Evolutionary conservation across 2,797 vertebrate genomes (phyloP), one percentile per base, ranked within the genome.

Genomic region (Neomorphus geoffroyi): DNA sequence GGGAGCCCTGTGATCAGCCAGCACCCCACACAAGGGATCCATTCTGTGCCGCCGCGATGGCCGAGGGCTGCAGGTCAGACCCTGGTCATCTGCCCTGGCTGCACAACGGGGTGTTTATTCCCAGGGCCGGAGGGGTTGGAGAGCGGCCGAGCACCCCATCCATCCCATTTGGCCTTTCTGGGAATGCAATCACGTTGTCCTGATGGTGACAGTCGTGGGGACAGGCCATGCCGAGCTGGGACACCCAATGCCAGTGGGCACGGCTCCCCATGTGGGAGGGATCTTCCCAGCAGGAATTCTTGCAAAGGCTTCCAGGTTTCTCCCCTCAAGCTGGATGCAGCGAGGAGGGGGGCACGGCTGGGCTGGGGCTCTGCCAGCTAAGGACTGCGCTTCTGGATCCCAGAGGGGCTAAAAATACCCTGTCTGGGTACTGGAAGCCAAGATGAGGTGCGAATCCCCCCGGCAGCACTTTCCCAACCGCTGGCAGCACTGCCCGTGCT

Each of bases 321-420:
- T n/a, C 73, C 45, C 1, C 0, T 58, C 23, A 69, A 65, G 82
- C 54, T 2, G 5, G 73, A 48, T 77, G 1, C 23, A 12, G 61
- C 2, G 8, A 67, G 41, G 10, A 3, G 1, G 67, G 56, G 77
- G 62, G 30, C 26, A 24, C 0, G 17, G 50, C 65, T 10, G 0
- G 11, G 4, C 65, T 27, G 80, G n/a, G 19, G 48, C 27, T 43
- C 16, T 83, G 80, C 83, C 94, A 92, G 73, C 27, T 54, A 43
- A 88, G 23, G 27, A 24, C 56, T 33, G 32, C 0, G 2, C 37
- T 92, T 57, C 81, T 26, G 37, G 22, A 45, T 48, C 57, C 41
- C 5, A 0, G 14, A 32, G 18, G n/a, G 73, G 30, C 83, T 95
- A 96, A 96, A 95, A 96, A 95, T 94, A 93, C 78, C 86, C 54